Percentiles rank a stretch among this genome's conserved stretches.
These are phyloP conservation scores for Caenorhabditis doughertyi DNA, from an alignment of 2,888 invertebrate genomes.

Conservation along the genomic window DNA sequence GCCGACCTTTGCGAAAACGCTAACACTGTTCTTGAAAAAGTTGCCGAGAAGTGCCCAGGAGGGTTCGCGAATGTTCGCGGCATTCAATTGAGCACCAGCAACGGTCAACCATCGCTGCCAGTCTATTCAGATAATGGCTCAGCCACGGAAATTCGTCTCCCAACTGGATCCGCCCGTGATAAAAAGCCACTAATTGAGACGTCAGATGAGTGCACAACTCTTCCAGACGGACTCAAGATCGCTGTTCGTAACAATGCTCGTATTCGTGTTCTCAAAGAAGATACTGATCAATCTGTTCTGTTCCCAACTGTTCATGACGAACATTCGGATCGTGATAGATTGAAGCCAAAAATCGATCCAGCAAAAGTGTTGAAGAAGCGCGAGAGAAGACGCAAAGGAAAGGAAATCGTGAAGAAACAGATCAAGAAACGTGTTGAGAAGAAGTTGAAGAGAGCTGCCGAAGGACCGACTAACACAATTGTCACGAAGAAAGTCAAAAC, in stretches of 20 bases:
- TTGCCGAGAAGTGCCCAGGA: conserved; percentile 74
- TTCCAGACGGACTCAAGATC: conserved; percentile 79
- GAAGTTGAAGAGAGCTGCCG: conserved; percentile 48
- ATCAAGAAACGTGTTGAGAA: conserved; percentile 38
- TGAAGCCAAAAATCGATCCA: conserved; percentile 71
- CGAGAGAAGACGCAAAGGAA: conserved; percentile 47
- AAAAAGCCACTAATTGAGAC: conserved; percentile 50
- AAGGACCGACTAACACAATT: conserved; percentile 24
- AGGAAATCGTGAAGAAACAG: conserved; percentile 49
- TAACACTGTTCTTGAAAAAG: conserved; percentile 57
- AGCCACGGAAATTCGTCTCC: conserved; percentile 59
- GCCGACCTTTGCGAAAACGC: conserved; percentile 75
- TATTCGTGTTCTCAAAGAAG: conserved; percentile 69
- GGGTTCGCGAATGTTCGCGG: conserved; percentile 77
- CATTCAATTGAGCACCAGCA: conserved; percentile 66
- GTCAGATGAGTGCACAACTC: conserved; percentile 75
- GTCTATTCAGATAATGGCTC: conserved; percentile 74
- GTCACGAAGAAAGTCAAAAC: conserved; percentile 51
- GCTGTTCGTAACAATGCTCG: conserved; percentile 70
- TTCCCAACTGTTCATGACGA: conserved; percentile 73
- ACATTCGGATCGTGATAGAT: conserved; percentile 64
- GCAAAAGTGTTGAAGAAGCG: conserved; percentile 65
- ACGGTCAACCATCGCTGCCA: conserved; percentile 69
- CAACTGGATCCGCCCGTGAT: conserved; percentile 43
- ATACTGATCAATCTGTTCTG: conserved; percentile 59